Base-by-base conservation (phyloP, 2,888 invertebrate species). In the Amphipoea lucens region DNA sequence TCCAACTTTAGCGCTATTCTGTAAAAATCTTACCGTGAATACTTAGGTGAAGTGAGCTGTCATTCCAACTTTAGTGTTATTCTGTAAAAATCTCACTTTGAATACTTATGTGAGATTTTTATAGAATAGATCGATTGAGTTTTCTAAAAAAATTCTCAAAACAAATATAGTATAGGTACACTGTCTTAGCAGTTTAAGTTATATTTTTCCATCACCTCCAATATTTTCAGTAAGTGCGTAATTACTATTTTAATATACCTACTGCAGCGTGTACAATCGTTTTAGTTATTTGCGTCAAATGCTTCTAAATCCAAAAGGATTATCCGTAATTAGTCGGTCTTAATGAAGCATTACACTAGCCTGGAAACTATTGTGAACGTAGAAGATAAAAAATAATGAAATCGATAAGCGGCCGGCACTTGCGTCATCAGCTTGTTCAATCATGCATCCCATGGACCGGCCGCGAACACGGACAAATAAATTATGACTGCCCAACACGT, bases 381-480 rank as follows among this genome's bases (percentile, higher is more conserved):
- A 76, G 86, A 89, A 91, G 92, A 94, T 93, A 94, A 94, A 93
- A 93, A 92, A 91, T 94, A 95, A 95, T 96, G 92, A 95, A 95
- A 96, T 96, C 95, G 96, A 96, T 96, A 95, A 94, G 92, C 91
- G 83, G 89, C 89, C 90, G 88, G 81, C 88, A 90, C 90, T 94
- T 95, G 94, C 96, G 96, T 96, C 96, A 96, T 93, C 88, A 88
- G 89, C 85, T 86, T 93, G 93, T 92, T 95, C 93, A 94, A 94
- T 95, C 94, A 94, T 94, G 94, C 94, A 94, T 94, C 91, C 91
- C 82, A 82, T 82, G 88, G 89, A 88, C 90, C 86, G 87, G 87
- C 86, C 90, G 89, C 86, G 84, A 85, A 88, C 87, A 84, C 86
- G 82, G 86, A 84, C 85, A 86, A 89, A 90, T 90, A 87, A 89